A percentile compares a stretch with the other conserved stretches of the same genome.
Conservation (phyloP, 2,113 vertebrate species). For the Sylvilagus bachmani region DNA sequence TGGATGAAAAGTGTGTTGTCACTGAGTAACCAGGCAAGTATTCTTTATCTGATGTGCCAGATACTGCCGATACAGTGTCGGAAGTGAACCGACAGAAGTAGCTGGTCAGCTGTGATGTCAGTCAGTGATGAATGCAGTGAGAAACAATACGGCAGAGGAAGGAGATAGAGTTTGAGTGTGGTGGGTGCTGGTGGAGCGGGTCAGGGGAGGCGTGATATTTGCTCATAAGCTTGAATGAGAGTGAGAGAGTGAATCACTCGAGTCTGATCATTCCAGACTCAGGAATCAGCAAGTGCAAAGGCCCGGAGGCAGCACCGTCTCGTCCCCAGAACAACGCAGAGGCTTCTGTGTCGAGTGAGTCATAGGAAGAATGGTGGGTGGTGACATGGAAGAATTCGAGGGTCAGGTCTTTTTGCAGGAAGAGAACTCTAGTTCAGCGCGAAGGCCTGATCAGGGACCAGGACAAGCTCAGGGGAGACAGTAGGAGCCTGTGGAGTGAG, state of each 20-base stretch:
- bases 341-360: neutral
- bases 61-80: neutral
- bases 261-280: neutral
- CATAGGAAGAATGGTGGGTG: neutral
- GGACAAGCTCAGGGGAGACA: neutral
- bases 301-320: neutral
- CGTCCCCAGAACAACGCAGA: neutral
- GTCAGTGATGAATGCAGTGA: neutral
- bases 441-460: neutral
- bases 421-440: neutral
- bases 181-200: neutral
- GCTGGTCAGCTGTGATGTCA: neutral
- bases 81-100: neutral
- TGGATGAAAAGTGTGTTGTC: neutral
- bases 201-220: neutral
- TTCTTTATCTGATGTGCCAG: neutral
- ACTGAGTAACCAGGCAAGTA: neutral
- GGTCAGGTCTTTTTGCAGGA: neutral
- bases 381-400: neutral
- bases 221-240: neutral
- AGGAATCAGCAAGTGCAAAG: neutral
- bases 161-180: fast-evolving
- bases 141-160: neutral
- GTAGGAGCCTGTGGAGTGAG: neutral
- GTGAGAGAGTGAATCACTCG: neutral